Conservation (phyloP, 1,140 invertebrate genomes). For the Manduca sexta region DNA sequence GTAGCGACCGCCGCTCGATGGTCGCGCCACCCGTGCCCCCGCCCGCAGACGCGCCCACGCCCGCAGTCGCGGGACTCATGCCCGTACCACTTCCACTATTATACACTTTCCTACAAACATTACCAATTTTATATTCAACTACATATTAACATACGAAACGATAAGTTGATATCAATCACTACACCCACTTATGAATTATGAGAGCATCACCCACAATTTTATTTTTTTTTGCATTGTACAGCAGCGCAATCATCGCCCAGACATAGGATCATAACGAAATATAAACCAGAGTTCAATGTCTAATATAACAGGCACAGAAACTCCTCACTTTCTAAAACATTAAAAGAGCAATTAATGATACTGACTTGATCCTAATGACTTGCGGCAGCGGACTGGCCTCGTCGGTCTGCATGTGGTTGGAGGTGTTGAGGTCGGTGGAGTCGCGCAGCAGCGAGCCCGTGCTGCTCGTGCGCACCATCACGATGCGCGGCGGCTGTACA, state of each 20-base stretch:
- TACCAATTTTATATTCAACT: too few species aligned
- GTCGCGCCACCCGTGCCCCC: slow-evolving; percentile 42
- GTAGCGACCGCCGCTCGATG: slow-evolving; percentile 78
- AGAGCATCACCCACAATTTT: too few species aligned
- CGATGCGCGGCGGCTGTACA: slow-evolving; percentile 44
- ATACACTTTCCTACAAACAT: slow-evolving; percentile 32
- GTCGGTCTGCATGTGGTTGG: slow-evolving; percentile 21
- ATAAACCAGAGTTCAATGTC: too few species aligned
- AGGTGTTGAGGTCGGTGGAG: slow-evolving; percentile 25
- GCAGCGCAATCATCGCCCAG: too few species aligned
- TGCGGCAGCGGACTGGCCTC: slow-evolving; percentile 32
- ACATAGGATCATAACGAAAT: too few species aligned
- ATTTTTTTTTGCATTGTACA: too few species aligned
- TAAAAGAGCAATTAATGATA: neutral
- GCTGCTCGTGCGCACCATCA: slow-evolving; percentile 35
- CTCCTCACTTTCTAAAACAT: too few species aligned
- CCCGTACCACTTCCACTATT: too few species aligned
- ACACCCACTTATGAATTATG: too few species aligned
- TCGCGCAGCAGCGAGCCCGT: slow-evolving; percentile 32
- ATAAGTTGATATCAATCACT: too few species aligned
- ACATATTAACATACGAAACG: too few species aligned
- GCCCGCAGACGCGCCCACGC: neutral
- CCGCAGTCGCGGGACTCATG: slow-evolving; percentile 15
- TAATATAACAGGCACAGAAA: too few species aligned
- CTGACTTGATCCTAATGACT: slow-evolving; percentile 50